These are phyloP conservation scores for Amblyopsis rosae DNA, from an alignment of 2,113 vertebrate species.

Conservation along the genomic window DNA sequence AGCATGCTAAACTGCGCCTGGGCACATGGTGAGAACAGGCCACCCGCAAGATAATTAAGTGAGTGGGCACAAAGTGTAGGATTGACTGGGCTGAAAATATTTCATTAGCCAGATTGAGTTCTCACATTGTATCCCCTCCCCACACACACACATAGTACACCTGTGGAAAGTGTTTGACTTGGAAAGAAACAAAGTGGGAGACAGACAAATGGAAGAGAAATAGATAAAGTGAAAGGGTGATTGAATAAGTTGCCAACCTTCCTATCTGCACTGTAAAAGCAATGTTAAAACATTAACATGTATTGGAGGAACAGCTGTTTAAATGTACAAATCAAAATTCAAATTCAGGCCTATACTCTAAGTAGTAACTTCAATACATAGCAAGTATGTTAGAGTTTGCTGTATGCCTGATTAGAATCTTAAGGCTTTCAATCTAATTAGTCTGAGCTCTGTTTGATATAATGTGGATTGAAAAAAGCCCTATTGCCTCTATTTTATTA, in stretches of 20 bases:
- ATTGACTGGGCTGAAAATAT: slow-evolving; percentile 62
- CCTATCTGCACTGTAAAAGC: slow-evolving; percentile 19
- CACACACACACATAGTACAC: slow-evolving; percentile 28
- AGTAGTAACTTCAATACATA: no score
- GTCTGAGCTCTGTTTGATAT: slow-evolving; percentile 39
- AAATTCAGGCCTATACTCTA: no score
- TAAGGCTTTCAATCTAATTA: slow-evolving; percentile 61
- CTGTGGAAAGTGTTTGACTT: slow-evolving; percentile 14
- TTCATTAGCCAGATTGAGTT: slow-evolving; percentile 56
- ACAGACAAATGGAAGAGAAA: slow-evolving; percentile 1
- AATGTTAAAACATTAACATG: no score
- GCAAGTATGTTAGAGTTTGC: slow-evolving; percentile 29
- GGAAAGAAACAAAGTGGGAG: slow-evolving; percentile 5
- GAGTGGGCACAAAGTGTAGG: slow-evolving; percentile 48
- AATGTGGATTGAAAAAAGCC: slow-evolving; percentile 21
- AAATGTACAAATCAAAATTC: no score
- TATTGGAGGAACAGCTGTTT: no score
- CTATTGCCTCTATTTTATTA: slow-evolving; percentile 19
- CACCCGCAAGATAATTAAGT: slow-evolving; percentile 63
- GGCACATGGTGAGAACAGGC: slow-evolving; percentile 33
- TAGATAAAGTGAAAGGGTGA: not conserved
- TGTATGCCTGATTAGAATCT: slow-evolving; percentile 49
- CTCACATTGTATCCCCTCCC: slow-evolving; percentile 26
- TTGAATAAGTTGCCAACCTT: slow-evolving; percentile 39
- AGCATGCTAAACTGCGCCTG: slow-evolving; percentile 28